Evolutionary conservation across 2,797 vertebrate genomes (phyloP).

Genomic region (Acanthis flammea): DNA sequence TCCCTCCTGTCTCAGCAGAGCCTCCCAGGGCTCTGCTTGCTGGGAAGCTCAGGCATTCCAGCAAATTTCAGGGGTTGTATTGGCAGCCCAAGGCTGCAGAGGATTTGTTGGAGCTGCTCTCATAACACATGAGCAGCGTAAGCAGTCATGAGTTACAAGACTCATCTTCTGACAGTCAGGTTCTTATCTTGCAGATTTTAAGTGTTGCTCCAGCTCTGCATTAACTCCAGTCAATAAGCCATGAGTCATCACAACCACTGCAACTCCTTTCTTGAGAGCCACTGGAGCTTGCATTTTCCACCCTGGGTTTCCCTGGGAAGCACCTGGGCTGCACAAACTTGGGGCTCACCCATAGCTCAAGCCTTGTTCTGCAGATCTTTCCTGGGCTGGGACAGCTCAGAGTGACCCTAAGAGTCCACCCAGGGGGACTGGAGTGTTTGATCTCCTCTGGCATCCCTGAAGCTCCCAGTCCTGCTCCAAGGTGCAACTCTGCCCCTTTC

Average conservation of each 20-base stretch:
- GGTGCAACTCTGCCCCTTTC: not conserved
- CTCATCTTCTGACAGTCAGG: slow-evolving; percentile 53
- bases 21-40: not conserved
- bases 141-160: slow-evolving; percentile 50
- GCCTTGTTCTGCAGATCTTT: not conserved
- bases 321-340: not conserved
- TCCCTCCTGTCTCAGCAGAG: not conserved
- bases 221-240: slow-evolving; percentile 43
- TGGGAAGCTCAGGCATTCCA: not conserved
- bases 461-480: not conserved
- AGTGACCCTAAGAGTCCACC: not conserved
- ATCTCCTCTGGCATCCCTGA: not conserved
- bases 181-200: slow-evolving; percentile 54
- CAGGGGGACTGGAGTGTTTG: not conserved
- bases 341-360: not conserved
- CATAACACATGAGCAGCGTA: not conserved
- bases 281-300: not conserved
- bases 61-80: not conserved
- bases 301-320: not conserved
- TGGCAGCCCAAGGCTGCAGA: not conserved
- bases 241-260: slow-evolving; percentile 50
- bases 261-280: slow-evolving; percentile 7
- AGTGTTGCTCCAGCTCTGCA: slow-evolving; percentile 45
- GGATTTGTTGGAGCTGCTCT: not conserved
- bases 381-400: not conserved